These are phyloP conservation scores for Diadema setosum DNA, from an alignment of 35 echinoderm and acorn worm genomes.

Conservation along the genomic window DNA sequence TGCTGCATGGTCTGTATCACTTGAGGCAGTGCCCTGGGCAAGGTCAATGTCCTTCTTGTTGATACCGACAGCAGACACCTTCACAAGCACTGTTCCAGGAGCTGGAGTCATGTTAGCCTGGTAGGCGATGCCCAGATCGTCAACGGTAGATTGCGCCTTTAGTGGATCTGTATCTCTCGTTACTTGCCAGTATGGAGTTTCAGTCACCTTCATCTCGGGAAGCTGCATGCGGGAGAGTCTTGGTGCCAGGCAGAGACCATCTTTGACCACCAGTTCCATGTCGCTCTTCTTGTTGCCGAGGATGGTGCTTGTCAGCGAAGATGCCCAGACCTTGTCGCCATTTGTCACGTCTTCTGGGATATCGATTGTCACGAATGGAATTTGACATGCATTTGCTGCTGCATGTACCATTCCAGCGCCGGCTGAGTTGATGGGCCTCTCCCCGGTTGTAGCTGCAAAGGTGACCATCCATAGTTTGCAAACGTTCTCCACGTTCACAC, in stretches of 20 bases:
- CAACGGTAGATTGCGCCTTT: neutral
- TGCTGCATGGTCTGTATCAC: neutral
- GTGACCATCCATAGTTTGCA: slow-evolving; percentile 64
- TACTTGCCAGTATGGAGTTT: slow-evolving; percentile 56
- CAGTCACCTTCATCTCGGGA: neutral
- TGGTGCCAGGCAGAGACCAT: slow-evolving; percentile 6
- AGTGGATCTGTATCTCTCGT: neutral
- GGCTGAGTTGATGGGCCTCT: neutral
- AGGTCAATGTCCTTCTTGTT: slow-evolving; percentile 45
- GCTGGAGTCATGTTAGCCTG: slow-evolving; percentile 3
- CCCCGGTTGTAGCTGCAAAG: neutral
- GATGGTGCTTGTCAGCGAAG: neutral
- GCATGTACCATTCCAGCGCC: slow-evolving; percentile 52
- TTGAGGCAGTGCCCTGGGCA: slow-evolving; percentile 6
- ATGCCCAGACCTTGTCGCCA: neutral
- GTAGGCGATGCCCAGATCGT: slow-evolving; percentile 18
- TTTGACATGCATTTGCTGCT: slow-evolving; percentile 49
- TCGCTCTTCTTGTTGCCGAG: slow-evolving; percentile 18
- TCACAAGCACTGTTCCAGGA: slow-evolving; percentile 32
- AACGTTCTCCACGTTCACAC: slow-evolving; percentile 34
- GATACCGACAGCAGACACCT: slow-evolving; percentile 46
- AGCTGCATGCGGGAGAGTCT: slow-evolving; percentile 15
- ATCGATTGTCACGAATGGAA: slow-evolving; percentile 46
- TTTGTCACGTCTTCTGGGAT: slow-evolving; percentile 27
- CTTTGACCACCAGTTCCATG: slow-evolving; percentile 17